phyloP scores from a whole-genome alignment of 2,797 vertebrate genomes.

The Sebastes minor region DNA sequence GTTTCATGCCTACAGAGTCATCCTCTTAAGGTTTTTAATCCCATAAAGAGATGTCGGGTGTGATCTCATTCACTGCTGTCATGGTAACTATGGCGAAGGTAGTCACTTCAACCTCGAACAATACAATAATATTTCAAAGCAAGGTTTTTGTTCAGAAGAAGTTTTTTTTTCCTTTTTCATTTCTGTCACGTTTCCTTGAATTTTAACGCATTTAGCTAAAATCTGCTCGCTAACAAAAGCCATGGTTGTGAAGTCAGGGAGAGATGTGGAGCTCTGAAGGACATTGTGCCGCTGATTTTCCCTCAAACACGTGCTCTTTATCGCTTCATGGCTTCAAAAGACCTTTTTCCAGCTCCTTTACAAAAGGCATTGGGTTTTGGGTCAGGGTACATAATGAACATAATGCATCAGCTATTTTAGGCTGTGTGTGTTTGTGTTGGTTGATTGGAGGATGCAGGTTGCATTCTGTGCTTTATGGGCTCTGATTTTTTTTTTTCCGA shows the following conservation, averaged over 20 bases:
- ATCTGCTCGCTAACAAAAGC: not conserved
- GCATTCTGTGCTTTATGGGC: not conserved
- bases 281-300: not conserved
- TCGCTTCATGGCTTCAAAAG: not conserved
- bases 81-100: constrained; percentile 20
- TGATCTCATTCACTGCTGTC: constrained; percentile 12
- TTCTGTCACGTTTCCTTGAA: not conserved
- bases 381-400: not conserved
- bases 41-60: not conserved
- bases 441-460: not conserved
- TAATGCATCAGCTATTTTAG: not conserved
- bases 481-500: no score
- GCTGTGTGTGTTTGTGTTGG: not conserved
- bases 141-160: not conserved
- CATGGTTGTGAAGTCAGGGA: not conserved
- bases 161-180: not conserved
- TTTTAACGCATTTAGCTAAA: not conserved
- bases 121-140: not conserved
- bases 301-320: not conserved
- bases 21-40: not conserved
- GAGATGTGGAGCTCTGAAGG: not conserved
- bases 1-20: not conserved
- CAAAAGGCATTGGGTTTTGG: not conserved
- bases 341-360: not conserved
- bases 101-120: not conserved